Conservation (phyloP, 2,888 invertebrate genomes). For the Cotesia congregata region DNA sequence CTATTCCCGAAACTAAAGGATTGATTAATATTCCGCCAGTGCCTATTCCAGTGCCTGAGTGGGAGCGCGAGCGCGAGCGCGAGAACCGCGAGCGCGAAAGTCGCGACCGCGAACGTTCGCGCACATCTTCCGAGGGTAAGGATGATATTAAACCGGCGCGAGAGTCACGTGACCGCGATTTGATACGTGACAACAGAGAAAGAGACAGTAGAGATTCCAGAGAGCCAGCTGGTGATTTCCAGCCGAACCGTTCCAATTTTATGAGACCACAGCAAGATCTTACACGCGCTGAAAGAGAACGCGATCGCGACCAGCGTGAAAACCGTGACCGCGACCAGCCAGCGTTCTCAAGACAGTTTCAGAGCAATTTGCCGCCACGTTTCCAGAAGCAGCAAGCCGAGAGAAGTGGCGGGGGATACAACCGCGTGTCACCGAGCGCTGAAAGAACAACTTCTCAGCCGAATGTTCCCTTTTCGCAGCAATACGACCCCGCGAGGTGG, state of each 20-base stretch:
- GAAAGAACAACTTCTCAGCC: constrained; percentile 60
- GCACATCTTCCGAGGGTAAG: constrained; percentile 65
- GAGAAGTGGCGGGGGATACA: constrained; percentile 54
- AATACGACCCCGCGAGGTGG: constrained; percentile 67
- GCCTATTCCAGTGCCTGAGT: constrained; percentile 72
- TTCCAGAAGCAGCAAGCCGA: constrained; percentile 83
- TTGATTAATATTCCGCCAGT: constrained; percentile 71
- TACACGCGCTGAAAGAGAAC: constrained; percentile 40
- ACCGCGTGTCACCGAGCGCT: constrained; percentile 63
- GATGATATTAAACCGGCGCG: constrained; percentile 51
- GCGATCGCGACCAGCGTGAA: constrained; percentile 62
- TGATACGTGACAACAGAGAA: constrained; percentile 46
- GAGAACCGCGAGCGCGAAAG: constrained; percentile 69
- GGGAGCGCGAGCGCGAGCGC: constrained; percentile 71
- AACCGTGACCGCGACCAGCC: constrained; percentile 73
- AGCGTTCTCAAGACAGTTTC: constrained; percentile 82
- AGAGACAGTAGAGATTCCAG: constrained; percentile 44
- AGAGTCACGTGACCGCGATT: constrained; percentile 39
- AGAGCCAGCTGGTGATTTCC: constrained; percentile 38
- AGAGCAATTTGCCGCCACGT: constrained; percentile 87
- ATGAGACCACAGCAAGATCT: constrained; percentile 49
- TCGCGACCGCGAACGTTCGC: constrained; percentile 69
- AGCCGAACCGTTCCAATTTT: constrained; percentile 50
- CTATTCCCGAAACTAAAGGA: constrained; percentile 64
- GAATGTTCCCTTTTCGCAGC: constrained; percentile 62